Evolutionary conservation across 2,113 vertebrate species (phyloP), one percentile per base, ranked within the genome.

Genomic region (Myocastor coypus): DNA sequence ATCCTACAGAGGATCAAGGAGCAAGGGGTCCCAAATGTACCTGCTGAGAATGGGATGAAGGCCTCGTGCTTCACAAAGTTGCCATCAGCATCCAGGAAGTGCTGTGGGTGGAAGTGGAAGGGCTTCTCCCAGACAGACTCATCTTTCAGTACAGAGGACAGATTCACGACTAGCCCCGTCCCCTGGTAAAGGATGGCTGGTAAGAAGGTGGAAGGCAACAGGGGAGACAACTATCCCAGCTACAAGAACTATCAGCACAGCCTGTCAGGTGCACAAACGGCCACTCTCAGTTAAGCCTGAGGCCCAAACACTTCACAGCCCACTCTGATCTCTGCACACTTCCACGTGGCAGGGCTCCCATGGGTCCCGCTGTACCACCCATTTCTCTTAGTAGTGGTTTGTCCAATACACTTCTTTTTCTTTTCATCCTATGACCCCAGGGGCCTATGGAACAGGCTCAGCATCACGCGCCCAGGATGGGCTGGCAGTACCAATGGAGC

Each of bases 31-130:
- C 16, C 98, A 0, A 1, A 59, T 52, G 83, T 95, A 99, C 99
- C 99, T 97, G 98, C 97, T 85, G 98, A 99, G 97, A 99, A 99
- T 34, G 99, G 99, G 28, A 99, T n/a, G 96, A 99, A 57, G 55
- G 55, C 55, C 55, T 57, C 55, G 16, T 57, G 55, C 55, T 57
- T 57, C 55, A 34, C 2, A 1, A 12, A n/a, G 98, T 99, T 77
- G 46, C 98, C 98, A 0, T 98, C 96, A 98, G 97, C 93, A 32
- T 99, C 98, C 77, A 99, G 98, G 95, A 99, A 99, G 96, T 99
- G 98, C 42, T 97, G 95, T 0, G 99, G 99, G 66, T 98, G 97
- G 94, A 99, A 99, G 5, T 64, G 98, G 0, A 98, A 94, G 63
- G 99, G 99, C 85, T 98, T 98, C 96, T 98, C 95, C 99, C 99